Conservation (phyloP, 2,888 invertebrate species). For the Acleris holmiana region DNA sequence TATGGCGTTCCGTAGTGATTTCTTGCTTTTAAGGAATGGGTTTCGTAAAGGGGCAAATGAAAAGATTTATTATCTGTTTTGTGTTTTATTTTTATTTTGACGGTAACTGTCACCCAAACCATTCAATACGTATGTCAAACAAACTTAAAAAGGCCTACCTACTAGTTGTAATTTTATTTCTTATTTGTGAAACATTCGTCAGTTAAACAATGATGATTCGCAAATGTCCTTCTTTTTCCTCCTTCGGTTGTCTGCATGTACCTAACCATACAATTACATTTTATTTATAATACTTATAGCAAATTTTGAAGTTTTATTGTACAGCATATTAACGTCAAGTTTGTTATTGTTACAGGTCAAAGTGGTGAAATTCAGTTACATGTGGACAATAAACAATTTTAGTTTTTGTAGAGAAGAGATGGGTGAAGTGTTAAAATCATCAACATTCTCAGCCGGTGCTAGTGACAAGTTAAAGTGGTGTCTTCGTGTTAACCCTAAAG, state of each 20-base stretch:
- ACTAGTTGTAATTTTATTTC: background rate
- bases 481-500: constrained; percentile 99
- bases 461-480: constrained; percentile 99
- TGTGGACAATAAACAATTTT: constrained; percentile 99
- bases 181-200: background rate
- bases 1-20: no score
- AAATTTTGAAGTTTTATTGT: no score
- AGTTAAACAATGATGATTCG: constrained; percentile 3
- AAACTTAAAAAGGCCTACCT: constrained; percentile 10
- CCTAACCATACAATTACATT: constrained; percentile 4
- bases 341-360: constrained; percentile 92
- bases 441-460: constrained; percentile 99
- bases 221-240: constrained; percentile 3
- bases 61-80: constrained; percentile 8
- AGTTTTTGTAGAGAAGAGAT: constrained; percentile 99
- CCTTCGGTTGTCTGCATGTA: constrained; percentile 10
- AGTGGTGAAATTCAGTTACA: constrained; percentile 99
- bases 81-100: constrained; percentile 19
- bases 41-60: background rate
- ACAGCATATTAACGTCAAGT: constrained; percentile 35
- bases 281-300: background rate
- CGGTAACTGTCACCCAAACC: constrained; percentile 13
- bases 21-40: no score
- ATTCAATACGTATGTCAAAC: constrained; percentile 13
- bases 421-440: constrained; percentile 99